Base-by-base conservation (phyloP, 1,140 invertebrate species). In the Drosophila seguyi region DNA sequence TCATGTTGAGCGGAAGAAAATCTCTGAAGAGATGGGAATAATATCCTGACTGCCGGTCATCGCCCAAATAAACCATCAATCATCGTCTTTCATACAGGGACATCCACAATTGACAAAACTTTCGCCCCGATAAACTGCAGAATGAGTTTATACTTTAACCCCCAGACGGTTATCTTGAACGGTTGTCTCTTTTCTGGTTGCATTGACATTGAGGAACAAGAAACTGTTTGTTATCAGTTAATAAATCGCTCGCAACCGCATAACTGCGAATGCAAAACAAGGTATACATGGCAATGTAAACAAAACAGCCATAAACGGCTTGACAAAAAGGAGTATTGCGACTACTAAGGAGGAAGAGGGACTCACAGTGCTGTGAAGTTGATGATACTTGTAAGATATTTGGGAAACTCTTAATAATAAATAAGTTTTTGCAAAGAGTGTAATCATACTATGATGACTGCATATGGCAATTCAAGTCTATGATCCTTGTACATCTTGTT, bases 61-160 rank as follows among this genome's bases (percentile, higher is more conserved):
- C 39, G 34, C 41, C 22, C 34, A 20, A 22, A 45, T 25, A 34
- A 48, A 61, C 56, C 79, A 83, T 88, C 80, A 88, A 71, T 69
- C 80, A 75, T 44, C 31, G 39, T 2, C 47, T 38, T 39, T 50
- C 39, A n/a, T 22, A 39, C 41, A 63, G 41, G 57, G 65, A 42
- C 72, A 74, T 58, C 39, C 47, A 63, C 47, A 78, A 87, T 88
- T 90, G 85, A 88, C 80, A 71, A 88, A 88, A 88, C 84, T 84
- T 87, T 76, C 47, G 57, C 20, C 27, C 41, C 36, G 29, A 42
- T 29, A 52, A 71, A 58, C 22, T 31, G 22, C 22, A 52, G 44
- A 50, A 22, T 25, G 44, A 36, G 44, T 52, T 4, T 20, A 42
- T 66, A 50, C 41, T 50, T 50, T 34, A 42, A 41, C 48, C 31